A percentile compares a stretch with the other conserved stretches of the same genome.
phyloP scores from a whole-genome alignment of 2,797 vertebrate species.

The Semotilus atromaculatus region DNA sequence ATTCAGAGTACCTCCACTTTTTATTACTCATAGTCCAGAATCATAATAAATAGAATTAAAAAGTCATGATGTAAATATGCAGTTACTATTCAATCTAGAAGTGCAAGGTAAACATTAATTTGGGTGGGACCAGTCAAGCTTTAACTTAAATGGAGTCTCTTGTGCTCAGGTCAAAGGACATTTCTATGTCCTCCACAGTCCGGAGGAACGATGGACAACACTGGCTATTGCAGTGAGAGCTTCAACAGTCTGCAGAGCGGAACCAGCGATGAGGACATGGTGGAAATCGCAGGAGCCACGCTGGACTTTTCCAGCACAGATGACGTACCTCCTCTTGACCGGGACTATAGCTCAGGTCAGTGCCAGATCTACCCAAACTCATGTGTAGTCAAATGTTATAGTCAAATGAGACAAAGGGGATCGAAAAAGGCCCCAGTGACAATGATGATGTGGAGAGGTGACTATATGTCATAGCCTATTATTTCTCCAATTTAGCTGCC shows the following conservation, averaged over 20 bases:
- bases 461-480: slow-evolving; percentile 15
- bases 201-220: slow-evolving; percentile 76
- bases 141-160: slow-evolving; percentile 40
- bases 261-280: slow-evolving; percentile 87
- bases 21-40: not conserved
- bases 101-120: slow-evolving; percentile 39
- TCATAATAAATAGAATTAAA: not conserved
- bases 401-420: not conserved
- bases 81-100: slow-evolving; percentile 12
- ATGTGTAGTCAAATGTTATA: not conserved
- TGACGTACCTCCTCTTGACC: slow-evolving; percentile 83
- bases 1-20: not conserved
- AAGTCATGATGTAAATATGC: not conserved
- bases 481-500: not conserved
- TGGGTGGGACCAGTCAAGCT: slow-evolving; percentile 23
- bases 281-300: slow-evolving; percentile 82
- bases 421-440: not conserved
- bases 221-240: slow-evolving; percentile 77
- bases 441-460: not conserved
- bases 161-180: slow-evolving; percentile 38
- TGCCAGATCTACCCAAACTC: not conserved
- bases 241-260: slow-evolving; percentile 79
- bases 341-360: slow-evolving; percentile 79
- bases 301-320: slow-evolving; percentile 83
- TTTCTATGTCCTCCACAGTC: slow-evolving; percentile 33